Evolutionary conservation across 2,113 vertebrate genomes (phyloP), one percentile per base, ranked within the genome.

Genomic region (Cichladusa arquata): DNA sequence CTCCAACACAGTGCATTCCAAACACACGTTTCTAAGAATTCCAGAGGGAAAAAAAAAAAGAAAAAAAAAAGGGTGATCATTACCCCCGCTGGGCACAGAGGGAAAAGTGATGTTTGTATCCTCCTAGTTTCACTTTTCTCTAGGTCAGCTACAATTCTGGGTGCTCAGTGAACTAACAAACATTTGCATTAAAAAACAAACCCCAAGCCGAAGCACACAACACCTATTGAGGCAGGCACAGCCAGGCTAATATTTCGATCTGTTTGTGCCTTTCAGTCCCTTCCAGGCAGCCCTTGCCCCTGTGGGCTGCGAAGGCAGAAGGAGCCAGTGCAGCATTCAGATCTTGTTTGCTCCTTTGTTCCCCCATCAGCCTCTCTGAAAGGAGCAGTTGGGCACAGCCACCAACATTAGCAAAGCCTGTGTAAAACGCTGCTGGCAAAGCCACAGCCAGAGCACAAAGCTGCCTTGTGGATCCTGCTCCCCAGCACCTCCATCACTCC

Each of bases 281-380:
- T 83, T 22, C 25, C 19, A 93, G 90, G n/a, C 60, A 95, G 76
- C 74, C 90, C 82, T 83, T 86, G 90, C 81, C 93, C 93, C 85
- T 58, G 90, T 5, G 92, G 81, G 73, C 82, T 83, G 40, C 22
- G 33, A 54, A 95, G 92, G 86, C 90, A 94, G 9, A 66, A 83
- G 92, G 72, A 95, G 80, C 81, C 92, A 91, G 81, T 1, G 5
- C 8, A 66, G 93, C 53, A 97, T 95, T 96, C 95, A 88, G 31
- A 92, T 90, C 94, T 88, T 94, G 91, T 95, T 96, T 95, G 94
- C 95, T 90, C 93, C 96, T 96, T 96, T 95, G 94, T 95, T 96
- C 94, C 77, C 92, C 93, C 93, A 93, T 78, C 94, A 96, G 95
- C 79, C 92, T 56, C 90, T 96, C 85, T 97, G 94, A 97, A 97